These are phyloP conservation scores for Drosophila atripex DNA, from an alignment of 2,888 invertebrate species.

Conservation along the genomic window DNA sequence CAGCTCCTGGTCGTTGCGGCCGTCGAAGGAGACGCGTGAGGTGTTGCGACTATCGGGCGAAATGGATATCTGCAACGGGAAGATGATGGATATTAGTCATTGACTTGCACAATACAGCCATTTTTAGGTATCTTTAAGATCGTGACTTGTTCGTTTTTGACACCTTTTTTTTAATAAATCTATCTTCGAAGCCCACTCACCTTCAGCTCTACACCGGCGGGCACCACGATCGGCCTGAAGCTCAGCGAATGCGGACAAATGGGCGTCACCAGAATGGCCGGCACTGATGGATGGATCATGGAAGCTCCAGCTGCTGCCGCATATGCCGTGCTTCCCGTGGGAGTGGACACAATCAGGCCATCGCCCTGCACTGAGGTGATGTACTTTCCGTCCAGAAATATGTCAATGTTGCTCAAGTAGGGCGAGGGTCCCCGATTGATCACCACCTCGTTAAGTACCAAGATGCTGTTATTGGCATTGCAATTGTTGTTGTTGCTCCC, in stretches of 20 bases:
- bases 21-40: slow-evolving; percentile 99
- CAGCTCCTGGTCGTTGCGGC: slow-evolving; percentile 96
- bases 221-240: slow-evolving; percentile 98
- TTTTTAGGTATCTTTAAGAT: slow-evolving; percentile 84
- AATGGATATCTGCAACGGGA: slow-evolving; percentile 89
- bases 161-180: not conserved
- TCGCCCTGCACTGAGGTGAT: slow-evolving; percentile 98
- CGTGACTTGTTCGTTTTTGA: not conserved
- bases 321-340: slow-evolving; percentile 97
- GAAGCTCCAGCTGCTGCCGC: slow-evolving; percentile 98
- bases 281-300: slow-evolving; percentile 99
- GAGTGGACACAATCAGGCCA: slow-evolving; percentile 97
- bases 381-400: slow-evolving; percentile 97
- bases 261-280: slow-evolving; percentile 98
- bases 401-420: slow-evolving; percentile 97
- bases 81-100: slow-evolving; percentile 87
- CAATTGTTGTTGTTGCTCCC: slow-evolving; percentile 47
- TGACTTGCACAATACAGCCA: not conserved
- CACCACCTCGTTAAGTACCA: slow-evolving; percentile 97
- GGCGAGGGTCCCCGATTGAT: slow-evolving; percentile 97
- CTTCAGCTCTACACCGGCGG: slow-evolving; percentile 97
- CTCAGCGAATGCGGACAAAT: slow-evolving; percentile 99
- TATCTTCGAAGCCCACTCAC: slow-evolving; percentile 83
- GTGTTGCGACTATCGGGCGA: slow-evolving; percentile 95
- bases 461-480: slow-evolving; percentile 56